A percentile compares a stretch with the other conserved stretches of the same genome.
Evolutionary conservation across 30 jellyfish, hydroid and myxozoan genomes (phyloP).

Genomic region (Rhopilema esculentum): DNA sequence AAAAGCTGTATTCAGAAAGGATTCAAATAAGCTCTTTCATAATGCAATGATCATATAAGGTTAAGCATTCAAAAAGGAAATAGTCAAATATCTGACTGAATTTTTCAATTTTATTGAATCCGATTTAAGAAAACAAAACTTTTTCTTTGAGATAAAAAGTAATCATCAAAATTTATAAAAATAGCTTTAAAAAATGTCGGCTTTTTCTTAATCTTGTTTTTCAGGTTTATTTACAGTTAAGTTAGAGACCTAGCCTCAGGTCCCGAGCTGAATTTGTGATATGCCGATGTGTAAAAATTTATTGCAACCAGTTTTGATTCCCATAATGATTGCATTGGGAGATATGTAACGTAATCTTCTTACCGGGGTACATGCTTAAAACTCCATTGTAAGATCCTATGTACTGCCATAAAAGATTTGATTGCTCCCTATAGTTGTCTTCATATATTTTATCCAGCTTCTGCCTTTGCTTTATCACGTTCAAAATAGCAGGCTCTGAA

Average conservation of each 20-base stretch:
- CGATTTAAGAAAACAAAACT: not conserved
- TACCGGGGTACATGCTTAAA: conserved; percentile 92
- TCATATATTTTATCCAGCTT: conserved; percentile 68
- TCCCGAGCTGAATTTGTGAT: no score
- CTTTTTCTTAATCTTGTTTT: no score
- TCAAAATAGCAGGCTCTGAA: conserved; percentile 67
- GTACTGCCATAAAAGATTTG: conserved; percentile 84
- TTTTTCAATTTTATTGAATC: no score
- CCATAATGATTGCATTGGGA: no score
- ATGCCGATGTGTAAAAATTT: no score
- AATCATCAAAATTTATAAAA: not conserved
- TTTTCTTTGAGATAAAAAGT: not conserved
- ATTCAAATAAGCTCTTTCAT: no score
- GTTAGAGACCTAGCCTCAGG: no score
- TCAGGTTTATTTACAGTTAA: no score
- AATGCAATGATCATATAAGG: no score
- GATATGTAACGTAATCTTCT: not conserved
- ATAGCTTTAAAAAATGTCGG: not conserved
- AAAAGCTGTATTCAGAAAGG: not conserved
- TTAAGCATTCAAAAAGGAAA: no score
- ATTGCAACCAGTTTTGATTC: no score
- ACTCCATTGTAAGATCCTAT: conserved; percentile 85
- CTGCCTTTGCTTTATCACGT: conserved; percentile 72
- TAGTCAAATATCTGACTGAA: no score
- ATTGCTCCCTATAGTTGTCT: conserved; percentile 32